phyloP scores from a whole-genome alignment of 1,140 invertebrate species.

The Anastrepha obliqua region DNA sequence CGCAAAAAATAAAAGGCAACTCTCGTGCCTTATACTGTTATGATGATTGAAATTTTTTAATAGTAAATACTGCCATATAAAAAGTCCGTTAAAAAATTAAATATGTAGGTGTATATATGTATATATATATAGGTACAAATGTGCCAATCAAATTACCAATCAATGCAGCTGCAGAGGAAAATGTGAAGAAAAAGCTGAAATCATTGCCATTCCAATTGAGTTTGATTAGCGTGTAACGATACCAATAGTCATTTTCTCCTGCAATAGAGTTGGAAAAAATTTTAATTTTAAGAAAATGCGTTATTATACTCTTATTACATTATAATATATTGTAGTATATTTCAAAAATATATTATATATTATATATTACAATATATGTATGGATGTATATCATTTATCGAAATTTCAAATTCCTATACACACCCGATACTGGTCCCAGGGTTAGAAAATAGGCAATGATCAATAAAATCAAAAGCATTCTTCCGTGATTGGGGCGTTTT shows the following conservation, averaged over 20 bases:
- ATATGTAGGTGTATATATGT: too few species aligned
- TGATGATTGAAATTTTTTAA: too few species aligned
- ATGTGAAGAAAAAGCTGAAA: constrained; percentile 67
- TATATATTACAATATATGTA: too few species aligned
- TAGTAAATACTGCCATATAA: too few species aligned
- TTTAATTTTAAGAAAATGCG: neutral
- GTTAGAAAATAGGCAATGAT: constrained; percentile 69
- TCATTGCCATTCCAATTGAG: constrained; percentile 72
- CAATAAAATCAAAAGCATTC: constrained; percentile 66
- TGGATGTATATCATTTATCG: too few species aligned
- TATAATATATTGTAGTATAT: too few species aligned
- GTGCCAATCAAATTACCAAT: constrained; percentile 53
- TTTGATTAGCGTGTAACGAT: constrained; percentile 68
- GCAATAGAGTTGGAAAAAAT: neutral
- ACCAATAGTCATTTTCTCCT: constrained; percentile 69
- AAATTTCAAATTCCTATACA: neutral
- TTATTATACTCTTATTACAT: neutral
- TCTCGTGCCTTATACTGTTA: too few species aligned
- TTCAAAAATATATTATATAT: too few species aligned
- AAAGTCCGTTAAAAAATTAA: too few species aligned
- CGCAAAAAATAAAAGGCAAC: too few species aligned
- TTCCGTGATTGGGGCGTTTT: constrained; percentile 68
- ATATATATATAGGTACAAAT: too few species aligned
- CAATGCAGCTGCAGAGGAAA: constrained; percentile 62
- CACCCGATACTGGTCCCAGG: constrained; percentile 64